A percentile compares a stretch with the other conserved stretches of the same genome.
phyloP scores from a whole-genome alignment of 2,888 invertebrate genomes.

The Callosobruchus maculatus region DNA sequence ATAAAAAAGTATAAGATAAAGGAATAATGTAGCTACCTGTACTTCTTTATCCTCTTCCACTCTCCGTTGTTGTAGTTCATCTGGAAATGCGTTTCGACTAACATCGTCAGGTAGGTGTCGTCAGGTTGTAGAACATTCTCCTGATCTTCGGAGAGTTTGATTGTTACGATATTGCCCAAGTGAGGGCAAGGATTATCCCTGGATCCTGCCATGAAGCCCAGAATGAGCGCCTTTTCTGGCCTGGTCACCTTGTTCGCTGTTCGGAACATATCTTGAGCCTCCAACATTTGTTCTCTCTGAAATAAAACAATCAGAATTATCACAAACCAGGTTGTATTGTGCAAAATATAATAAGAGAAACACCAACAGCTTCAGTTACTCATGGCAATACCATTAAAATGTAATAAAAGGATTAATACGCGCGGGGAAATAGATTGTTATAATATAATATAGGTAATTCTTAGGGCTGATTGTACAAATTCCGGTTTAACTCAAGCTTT shows the following conservation, averaged over 20 bases:
- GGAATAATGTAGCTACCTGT: slow-evolving; percentile 39
- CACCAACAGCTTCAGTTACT: too few species aligned
- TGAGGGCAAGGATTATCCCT: slow-evolving; percentile 97
- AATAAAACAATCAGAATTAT: slow-evolving; percentile 34
- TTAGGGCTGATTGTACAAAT: too few species aligned
- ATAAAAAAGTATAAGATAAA: too few species aligned
- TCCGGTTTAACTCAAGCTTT: too few species aligned
- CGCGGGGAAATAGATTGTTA: too few species aligned
- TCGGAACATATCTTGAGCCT: slow-evolving; percentile 96
- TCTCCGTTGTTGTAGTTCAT: slow-evolving; percentile 98
- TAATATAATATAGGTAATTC: too few species aligned
- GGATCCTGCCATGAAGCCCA: slow-evolving; percentile 98
- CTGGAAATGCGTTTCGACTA: slow-evolving; percentile 94
- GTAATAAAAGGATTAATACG: too few species aligned
- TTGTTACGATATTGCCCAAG: slow-evolving; percentile 92
- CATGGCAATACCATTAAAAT: too few species aligned
- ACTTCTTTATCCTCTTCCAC: slow-evolving; percentile 93
- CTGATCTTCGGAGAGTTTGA: slow-evolving; percentile 88
- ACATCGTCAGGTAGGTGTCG: slow-evolving; percentile 71
- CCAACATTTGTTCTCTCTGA: slow-evolving; percentile 92
- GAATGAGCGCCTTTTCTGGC: slow-evolving; percentile 94
- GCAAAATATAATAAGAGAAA: too few species aligned
- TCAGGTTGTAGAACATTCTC: slow-evolving; percentile 86
- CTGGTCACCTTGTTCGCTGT: slow-evolving; percentile 94
- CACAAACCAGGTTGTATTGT: too few species aligned